Evolutionary conservation across 92 coral and sea anemone genomes (phyloP), one percentile per base, ranked within the genome.

Genomic region (Heteractis magnifica): DNA sequence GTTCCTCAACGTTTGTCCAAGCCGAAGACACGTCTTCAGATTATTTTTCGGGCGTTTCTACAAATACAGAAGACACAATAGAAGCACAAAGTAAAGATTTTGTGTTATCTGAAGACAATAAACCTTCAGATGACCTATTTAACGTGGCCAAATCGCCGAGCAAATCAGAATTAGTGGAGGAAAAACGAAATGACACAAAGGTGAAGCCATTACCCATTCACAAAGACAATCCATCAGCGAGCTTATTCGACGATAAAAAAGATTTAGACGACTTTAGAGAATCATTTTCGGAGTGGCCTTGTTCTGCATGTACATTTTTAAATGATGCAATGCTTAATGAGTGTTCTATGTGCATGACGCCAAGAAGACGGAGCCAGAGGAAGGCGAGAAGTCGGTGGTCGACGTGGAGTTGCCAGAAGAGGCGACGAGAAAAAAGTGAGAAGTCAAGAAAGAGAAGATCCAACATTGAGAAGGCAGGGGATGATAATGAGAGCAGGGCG

Each of bases 271-370:
- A 81, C 60, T 81, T 81, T 75, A 81, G 56, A 19, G 71, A 56
- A 72, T 56, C 84, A 44, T 82, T 78, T 4, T 87, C 87, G 4
- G 84, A 90, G 19, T 93, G 97, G 97, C 59, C 88, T 18, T 93
- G 97, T 64, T 75, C 90, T 0, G 88, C 87, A 23, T 93, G 97
- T 62, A 93, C 97, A 50, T 82, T 93, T 7, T 71, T 76, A 53
- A 93, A 93, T 85, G 86, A 90, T 71, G 86, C 89, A 51, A 88
- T 88, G 83, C 81, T 93, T 89, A 93, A 88, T 55, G 97, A 93
- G 77, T 93, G 97, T 72, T 91, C 92, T 14, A 34, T 93, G 19
- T 93, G 97, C 72, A 56, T 93, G 71, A 93, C 94, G 59, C 97
- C 97, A 26, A 85, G 92, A 72, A 72, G 97, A 53, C 91, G 94